Percentiles rank a stretch among this genome's conserved stretches.
These are phyloP conservation scores for Hiodon alosoides DNA, from an alignment of 2,113 vertebrate species.

Conservation along the genomic window DNA sequence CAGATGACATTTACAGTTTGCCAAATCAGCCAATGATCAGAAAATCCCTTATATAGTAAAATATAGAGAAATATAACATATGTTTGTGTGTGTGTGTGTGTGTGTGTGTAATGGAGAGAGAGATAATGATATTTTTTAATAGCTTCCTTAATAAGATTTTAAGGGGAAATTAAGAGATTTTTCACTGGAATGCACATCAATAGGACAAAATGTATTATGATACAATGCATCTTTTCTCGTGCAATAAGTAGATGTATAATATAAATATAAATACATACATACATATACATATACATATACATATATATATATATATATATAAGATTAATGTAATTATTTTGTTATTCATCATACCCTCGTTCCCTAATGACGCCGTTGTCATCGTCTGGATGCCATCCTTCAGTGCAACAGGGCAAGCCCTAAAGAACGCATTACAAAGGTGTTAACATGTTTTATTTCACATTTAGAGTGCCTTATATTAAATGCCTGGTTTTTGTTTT, in stretches of 20 bases:
- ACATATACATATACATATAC: conserved; percentile 37
- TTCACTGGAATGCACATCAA: conserved; percentile 73
- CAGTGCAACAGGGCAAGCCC: conserved; percentile 77
- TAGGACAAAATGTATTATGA: conserved; percentile 66
- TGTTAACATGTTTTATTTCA: conserved; percentile 73
- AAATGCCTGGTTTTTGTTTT: conserved; percentile 83
- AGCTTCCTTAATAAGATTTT: conserved; percentile 50
- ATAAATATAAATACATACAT: too few species aligned
- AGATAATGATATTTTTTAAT: conserved; percentile 50
- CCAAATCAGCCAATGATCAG: conserved; percentile 35
- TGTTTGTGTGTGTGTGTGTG: conserved; percentile 14
- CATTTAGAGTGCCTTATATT: conserved; percentile 99
- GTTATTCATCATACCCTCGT: conserved; percentile 40
- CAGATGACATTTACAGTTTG: conserved; percentile 54
- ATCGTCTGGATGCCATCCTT: conserved; percentile 22
- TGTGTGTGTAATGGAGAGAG: conserved; percentile 25
- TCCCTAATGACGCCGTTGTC: background rate
- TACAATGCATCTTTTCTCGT: conserved; percentile 68
- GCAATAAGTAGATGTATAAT: conserved; percentile 70
- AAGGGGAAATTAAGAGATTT: conserved; percentile 45
- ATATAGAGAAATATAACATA: conserved; percentile 9
- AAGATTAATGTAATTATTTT: conserved; percentile 60
- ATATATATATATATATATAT: conserved; percentile 52
- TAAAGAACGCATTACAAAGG: conserved; percentile 72
- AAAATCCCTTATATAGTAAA: conserved; percentile 37